phyloP scores from a whole-genome alignment of 2,888 invertebrate species.

The Pollenia amentaria region DNA sequence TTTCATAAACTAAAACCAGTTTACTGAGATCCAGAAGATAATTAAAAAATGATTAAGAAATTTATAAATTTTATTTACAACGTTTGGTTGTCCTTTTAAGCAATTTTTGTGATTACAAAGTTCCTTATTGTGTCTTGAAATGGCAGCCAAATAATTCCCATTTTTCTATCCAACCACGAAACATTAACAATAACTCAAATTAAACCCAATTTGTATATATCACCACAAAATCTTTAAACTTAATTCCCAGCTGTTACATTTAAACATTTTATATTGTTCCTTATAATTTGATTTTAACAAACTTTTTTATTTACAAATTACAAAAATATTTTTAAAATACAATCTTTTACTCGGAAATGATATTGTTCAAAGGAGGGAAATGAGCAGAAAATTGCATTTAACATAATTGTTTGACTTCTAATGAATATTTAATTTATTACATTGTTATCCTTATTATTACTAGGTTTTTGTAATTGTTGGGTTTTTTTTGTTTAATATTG shows the following conservation, averaged over 20 bases:
- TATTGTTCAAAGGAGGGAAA: not conserved
- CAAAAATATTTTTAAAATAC: not conserved
- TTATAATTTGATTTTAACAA: constrained; percentile 38
- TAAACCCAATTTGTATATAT: too few species aligned
- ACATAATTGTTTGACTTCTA: constrained; percentile 24
- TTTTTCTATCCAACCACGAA: too few species aligned
- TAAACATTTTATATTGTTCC: not conserved
- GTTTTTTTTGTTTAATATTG: not conserved
- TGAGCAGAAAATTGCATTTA: constrained; percentile 6
- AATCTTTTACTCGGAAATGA: not conserved
- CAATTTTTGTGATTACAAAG: too few species aligned
- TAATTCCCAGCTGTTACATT: not conserved
- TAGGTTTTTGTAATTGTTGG: constrained; percentile 9
- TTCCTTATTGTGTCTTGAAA: too few species aligned
- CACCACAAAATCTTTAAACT: too few species aligned
- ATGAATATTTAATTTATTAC: constrained; percentile 57
- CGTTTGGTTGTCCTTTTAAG: too few species aligned
- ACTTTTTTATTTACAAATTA: constrained; percentile 26
- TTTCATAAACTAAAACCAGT: too few species aligned
- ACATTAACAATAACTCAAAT: too few species aligned
- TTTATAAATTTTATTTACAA: too few species aligned
- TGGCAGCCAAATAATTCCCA: too few species aligned
- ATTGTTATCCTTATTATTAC: constrained; percentile 50
- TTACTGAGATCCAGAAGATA: too few species aligned
- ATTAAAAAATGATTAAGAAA: too few species aligned